Evolutionary conservation across 2,113 vertebrate genomes (phyloP), one percentile per base, ranked within the genome.

Genomic region (Rhegmatorhina hoffmannsi): DNA sequence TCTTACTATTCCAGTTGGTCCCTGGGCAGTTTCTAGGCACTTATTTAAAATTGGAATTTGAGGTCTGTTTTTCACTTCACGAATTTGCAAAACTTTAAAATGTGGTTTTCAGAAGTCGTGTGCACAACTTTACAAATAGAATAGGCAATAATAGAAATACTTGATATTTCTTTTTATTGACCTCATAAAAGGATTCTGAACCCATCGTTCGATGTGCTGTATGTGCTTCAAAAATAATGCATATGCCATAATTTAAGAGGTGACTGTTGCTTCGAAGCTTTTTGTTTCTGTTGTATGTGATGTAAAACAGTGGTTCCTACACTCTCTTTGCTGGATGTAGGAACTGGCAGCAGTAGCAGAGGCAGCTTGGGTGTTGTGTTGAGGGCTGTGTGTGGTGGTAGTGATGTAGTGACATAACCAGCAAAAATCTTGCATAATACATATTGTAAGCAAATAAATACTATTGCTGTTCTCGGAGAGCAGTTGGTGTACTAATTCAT

Each of bases 271-370:
- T 68, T 92, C 49, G 17, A 33, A 64, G 28, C 34, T 94, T 92
- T 38, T 50, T 83, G 38, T 82, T 93, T 34, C 3, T 73, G 14
- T 77, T 67, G 26, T 31, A 8, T 16, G 43, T 58, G 70, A 56
- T 66, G 10, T 80, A 40, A 23, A 76, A 3, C 13, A 47, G 29
- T 53, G 44, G 24, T 66, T 80, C 20, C 4, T 46, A 0, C 0
- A 1, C 56, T 53, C 6, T 80, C 18, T 66, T 80, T 92, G 64
- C 80, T 78, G 84, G 55, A 4, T 74, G 34, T 46, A 7, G 12
- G 46, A 67, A 21, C 26, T 21, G 62, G 47, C 74, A 87, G 60
- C 64, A 47, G 73, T 13, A 53, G 64, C 60, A 49, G 62, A 75
- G 56, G 33, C 72, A 63, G 10, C 23, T 40, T 43, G 40, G 50